Conservation (phyloP, 2,888 invertebrate species). For the Pardosa pseudoannulata region DNA sequence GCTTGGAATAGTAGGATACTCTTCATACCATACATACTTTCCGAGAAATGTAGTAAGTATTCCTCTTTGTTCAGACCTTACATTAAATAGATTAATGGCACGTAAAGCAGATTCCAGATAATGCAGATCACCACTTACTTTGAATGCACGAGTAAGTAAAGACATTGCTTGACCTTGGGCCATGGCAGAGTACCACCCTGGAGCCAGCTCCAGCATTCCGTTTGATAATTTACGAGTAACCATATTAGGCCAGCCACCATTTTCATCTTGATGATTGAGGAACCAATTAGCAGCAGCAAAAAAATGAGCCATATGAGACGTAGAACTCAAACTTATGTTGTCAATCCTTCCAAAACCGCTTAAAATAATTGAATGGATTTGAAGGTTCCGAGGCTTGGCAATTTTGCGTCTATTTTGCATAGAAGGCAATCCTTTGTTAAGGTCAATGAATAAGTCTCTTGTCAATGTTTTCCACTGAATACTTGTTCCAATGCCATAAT, state of each 20-base stretch:
- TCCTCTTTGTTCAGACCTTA: constrained; percentile 86
- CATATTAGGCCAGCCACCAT: constrained; percentile 96
- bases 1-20: constrained; percentile 96
- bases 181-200: constrained; percentile 99
- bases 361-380: constrained; percentile 77
- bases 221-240: constrained; percentile 83
- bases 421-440: constrained; percentile 88
- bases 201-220: constrained; percentile 86
- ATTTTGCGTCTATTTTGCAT: constrained; percentile 68
- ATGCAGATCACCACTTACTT: constrained; percentile 82
- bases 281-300: constrained; percentile 96
- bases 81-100: constrained; percentile 87
- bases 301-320: constrained; percentile 93
- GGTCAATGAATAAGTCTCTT: constrained; percentile 91
- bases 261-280: constrained; percentile 87
- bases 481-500: constrained; percentile 68
- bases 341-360: constrained; percentile 86
- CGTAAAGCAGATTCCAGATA: constrained; percentile 89
- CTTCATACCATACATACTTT: constrained; percentile 96
- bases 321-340: constrained; percentile 87
- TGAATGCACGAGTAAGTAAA: constrained; percentile 88
- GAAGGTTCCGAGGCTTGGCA: constrained; percentile 69
- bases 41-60: constrained; percentile 91
- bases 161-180: constrained; percentile 97
- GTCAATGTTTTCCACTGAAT: constrained; percentile 78